A percentile compares a stretch with the other conserved stretches of the same genome.
Evolutionary conservation across 2,888 invertebrate species (phyloP).

Genomic region (Phoronis australis): DNA sequence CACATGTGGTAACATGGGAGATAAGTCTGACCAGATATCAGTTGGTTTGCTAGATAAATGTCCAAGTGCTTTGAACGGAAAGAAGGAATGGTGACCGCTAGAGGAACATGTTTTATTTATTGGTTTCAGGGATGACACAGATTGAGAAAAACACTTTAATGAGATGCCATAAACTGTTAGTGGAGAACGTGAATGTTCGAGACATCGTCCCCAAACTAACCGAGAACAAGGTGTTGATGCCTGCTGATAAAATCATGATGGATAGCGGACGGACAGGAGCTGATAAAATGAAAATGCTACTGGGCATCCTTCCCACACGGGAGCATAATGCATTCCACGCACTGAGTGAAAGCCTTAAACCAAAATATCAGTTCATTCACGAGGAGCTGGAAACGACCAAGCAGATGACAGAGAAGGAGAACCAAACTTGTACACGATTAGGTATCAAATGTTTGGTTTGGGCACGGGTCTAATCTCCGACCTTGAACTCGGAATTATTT

Average conservation of each 20-base stretch:
- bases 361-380: slow-evolving; percentile 35
- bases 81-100: no score
- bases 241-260: slow-evolving; percentile 38
- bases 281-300: slow-evolving; percentile 34
- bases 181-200: slow-evolving; percentile 34
- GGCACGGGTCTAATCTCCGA: no score
- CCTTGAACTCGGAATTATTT: no score
- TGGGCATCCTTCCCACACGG: slow-evolving; percentile 31
- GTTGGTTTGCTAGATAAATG: no score
- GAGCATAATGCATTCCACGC: slow-evolving; percentile 12
- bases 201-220: slow-evolving; percentile 41
- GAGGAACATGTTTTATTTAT: no score
- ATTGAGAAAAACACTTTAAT: slow-evolving; percentile 33
- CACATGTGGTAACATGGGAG: no score
- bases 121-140: slow-evolving; percentile 29
- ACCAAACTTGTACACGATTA: no score
- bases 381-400: no score
- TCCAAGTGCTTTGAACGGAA: no score
- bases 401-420: no score
- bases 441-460: no score
- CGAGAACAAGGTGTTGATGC: slow-evolving; percentile 36
- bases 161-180: slow-evolving; percentile 32
- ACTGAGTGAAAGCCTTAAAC: slow-evolving; percentile 37
- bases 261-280: slow-evolving; percentile 24
- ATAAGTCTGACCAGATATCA: no score